Evolutionary conservation across 2,113 vertebrate genomes (phyloP).

Genomic region (Oriolus oriolus): DNA sequence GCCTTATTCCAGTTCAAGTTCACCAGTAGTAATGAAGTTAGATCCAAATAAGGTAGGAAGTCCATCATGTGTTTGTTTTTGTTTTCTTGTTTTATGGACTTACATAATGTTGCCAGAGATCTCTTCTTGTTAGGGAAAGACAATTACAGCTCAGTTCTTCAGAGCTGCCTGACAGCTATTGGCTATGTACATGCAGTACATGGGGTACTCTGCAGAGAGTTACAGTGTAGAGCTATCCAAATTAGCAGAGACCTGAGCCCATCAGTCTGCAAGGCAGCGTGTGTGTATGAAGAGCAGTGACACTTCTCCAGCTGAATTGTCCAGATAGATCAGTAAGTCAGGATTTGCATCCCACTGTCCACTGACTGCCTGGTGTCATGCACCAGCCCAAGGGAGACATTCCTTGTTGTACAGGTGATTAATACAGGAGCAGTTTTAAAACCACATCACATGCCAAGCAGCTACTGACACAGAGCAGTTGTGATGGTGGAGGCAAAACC

Average conservation of each 20-base stretch:
- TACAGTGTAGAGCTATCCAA: background rate
- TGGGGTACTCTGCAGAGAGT: background rate
- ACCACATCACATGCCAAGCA: background rate
- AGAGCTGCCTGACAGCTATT: background rate
- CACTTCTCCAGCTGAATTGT: background rate
- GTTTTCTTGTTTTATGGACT: background rate
- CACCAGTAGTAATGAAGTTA: background rate
- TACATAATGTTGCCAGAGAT: background rate
- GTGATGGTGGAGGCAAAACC: background rate
- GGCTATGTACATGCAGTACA: background rate
- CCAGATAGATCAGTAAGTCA: background rate
- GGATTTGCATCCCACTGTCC: background rate
- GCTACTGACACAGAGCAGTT: background rate
- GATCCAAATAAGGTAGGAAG: background rate
- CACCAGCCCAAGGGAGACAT: background rate
- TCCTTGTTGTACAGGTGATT: background rate
- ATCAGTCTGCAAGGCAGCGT: fast-evolving
- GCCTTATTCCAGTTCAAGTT: background rate
- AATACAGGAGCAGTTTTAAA: background rate
- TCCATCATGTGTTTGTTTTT: fast-evolving
- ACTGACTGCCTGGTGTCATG: background rate
- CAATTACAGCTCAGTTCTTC: background rate
- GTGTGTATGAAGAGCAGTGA: background rate
- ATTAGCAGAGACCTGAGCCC: background rate
- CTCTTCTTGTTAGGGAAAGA: background rate